Base-by-base conservation (phyloP, 2,113 vertebrate genomes). In the Enhydra lutris region DNA sequence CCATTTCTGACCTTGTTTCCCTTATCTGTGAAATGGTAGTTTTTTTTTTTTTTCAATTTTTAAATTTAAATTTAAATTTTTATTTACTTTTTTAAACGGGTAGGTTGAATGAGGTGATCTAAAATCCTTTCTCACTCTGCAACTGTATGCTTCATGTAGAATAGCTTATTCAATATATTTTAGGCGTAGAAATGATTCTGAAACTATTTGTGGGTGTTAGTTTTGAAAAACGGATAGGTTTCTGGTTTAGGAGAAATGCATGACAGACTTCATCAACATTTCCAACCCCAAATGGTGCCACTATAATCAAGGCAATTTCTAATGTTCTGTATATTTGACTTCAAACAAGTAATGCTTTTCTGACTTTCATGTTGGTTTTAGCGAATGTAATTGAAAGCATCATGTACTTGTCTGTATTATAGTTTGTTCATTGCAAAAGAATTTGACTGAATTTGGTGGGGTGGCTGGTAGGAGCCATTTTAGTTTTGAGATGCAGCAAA, bases 281-380 rank as follows among this genome's bases (percentile, higher is more conserved):
- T 94, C 45, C 80, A 93, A 31, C 24, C 29, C 36, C 5, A 86
- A 84, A 88, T 9, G 59, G 2, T 96, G n/a, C 55, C 36, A n/a
- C 23, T 93, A 69, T 84, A 89, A 63, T 39, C 15, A 18, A 52
- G 65, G 29, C 34, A 57, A 69, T 65, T 94, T 83, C 34, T 91
- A 91, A 65, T 17, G 55, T 65, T 90, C 87, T 88, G 34, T 78
- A 45, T 11, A 45, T 80, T 71, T 47, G 65, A 82, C 39, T 78
- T 95, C 74, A 69, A 65, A 63, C 47, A 52, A n/a, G 13, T 7
- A 63, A n/a, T 39, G 4, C 31, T 50, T 93, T 96, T 15, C 61
- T 86, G 10, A 23, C 76, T 94, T 93, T 88, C n/a, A 57, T 21
- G 52, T 45, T 93, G 79, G 12, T 90, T 95, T 92, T 94, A 47